These are phyloP conservation scores for Chaetogeoica ovagalla DNA, from an alignment of 2,888 invertebrate species.

Conservation along the genomic window DNA sequence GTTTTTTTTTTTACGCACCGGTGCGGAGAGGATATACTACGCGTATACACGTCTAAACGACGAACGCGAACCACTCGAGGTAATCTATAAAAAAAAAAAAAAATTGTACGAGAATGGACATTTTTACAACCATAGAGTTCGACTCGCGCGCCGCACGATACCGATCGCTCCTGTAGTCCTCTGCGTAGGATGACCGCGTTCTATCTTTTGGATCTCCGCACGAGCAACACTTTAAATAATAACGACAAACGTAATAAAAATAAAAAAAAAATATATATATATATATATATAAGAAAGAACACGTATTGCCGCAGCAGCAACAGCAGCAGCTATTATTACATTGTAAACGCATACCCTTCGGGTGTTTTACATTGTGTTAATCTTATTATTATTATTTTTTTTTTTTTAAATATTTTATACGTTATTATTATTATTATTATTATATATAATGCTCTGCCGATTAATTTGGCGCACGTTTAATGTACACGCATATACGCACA, in stretches of 20 bases:
- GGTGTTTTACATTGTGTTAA: conserved; percentile 47
- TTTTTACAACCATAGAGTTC: conserved; percentile 43
- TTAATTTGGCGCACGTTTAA: conserved; percentile 21
- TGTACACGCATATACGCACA: conserved; percentile 16
- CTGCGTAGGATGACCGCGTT: conserved; percentile 40
- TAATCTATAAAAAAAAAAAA: conserved; percentile 1
- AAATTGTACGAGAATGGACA: conserved; percentile 23
- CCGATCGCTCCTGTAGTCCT: conserved; percentile 37
- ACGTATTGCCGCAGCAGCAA: neutral
- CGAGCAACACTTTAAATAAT: conserved; percentile 47
- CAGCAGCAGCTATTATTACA: conserved; percentile 12
- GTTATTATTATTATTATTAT: conserved; percentile 40
- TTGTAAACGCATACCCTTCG: conserved; percentile 38
- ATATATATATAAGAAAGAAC: conserved; percentile 24
- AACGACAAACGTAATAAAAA: conserved; percentile 33
- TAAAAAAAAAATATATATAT: too few species aligned
- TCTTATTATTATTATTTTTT: conserved; percentile 11
- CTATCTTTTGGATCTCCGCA: conserved; percentile 44
- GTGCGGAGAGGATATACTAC: neutral
- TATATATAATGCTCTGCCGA: conserved; percentile 29
- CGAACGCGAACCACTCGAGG: neutral
- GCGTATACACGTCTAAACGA: neutral
- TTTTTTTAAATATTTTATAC: conserved; percentile 20
- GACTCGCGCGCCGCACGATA: conserved; percentile 22
- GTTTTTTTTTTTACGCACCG: conserved; percentile 11